These are phyloP conservation scores for Arctopsyche grandis DNA, from an alignment of 1,140 invertebrate genomes.

Conservation along the genomic window DNA sequence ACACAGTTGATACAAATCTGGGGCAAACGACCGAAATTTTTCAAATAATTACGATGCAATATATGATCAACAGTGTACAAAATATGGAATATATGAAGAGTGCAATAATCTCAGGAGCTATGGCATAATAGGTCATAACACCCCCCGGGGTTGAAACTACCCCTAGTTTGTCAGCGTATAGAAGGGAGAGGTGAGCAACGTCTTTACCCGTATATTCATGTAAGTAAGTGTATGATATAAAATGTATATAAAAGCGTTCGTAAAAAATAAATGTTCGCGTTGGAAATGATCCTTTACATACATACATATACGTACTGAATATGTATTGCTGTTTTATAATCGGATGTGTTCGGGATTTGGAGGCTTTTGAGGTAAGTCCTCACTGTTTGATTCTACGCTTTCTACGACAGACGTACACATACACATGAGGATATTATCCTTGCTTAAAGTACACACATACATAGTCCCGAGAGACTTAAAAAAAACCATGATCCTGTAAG, in stretches of 20 bases:
- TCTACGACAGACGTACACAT: conserved; percentile 7
- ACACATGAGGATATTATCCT: not conserved
- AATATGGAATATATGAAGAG: not conserved
- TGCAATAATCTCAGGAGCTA: not conserved
- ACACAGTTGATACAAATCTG: not conserved
- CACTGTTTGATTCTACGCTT: not conserved
- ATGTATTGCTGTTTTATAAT: conserved; percentile 41
- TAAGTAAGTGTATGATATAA: too few relatives aligned
- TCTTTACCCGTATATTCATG: too few relatives aligned
- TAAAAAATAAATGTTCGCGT: too few relatives aligned
- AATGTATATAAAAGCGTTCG: too few relatives aligned
- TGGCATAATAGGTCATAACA: conserved; percentile 16
- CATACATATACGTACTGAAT: not conserved
- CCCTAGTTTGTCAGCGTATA: not conserved
- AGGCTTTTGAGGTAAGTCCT: conserved; percentile 40
- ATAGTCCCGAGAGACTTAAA: not conserved
- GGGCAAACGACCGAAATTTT: not conserved
- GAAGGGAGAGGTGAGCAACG: not conserved
- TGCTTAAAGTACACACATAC: not conserved
- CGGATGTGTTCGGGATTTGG: conserved; percentile 48
- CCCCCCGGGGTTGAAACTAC: not conserved
- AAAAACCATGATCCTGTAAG: not conserved
- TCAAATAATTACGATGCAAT: not conserved
- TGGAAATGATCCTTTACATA: not conserved
- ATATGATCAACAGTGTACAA: not conserved